Conservation (phyloP, 35 echinoderm and acorn worm species). For the Heliocidaris erythrogramma region DNA sequence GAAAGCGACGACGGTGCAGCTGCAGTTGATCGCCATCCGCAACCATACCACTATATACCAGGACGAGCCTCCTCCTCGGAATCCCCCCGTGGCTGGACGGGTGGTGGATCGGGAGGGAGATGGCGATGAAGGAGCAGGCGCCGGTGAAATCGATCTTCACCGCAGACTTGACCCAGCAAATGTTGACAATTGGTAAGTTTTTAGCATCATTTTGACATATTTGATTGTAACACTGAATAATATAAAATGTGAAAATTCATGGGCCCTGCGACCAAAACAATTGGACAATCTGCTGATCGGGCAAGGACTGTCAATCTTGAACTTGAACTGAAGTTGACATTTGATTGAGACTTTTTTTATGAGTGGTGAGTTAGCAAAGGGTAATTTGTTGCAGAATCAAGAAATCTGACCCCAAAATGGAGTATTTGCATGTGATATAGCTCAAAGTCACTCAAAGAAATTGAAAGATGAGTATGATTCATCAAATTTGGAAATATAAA, state of each 20-base stretch:
- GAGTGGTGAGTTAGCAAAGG: not conserved
- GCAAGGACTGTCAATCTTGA: not conserved
- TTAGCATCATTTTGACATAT: not conserved
- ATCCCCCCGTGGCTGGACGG: not conserved
- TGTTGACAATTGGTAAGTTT: constrained; percentile 4
- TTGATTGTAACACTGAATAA: not conserved
- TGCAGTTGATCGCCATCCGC: not conserved
- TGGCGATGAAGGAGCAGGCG: not conserved
- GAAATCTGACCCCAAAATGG: not conserved
- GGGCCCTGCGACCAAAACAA: not conserved
- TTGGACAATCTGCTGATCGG: not conserved
- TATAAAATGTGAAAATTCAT: not conserved
- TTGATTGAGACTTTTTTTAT: not conserved
- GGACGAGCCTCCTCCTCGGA: not conserved
- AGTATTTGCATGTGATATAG: too few species aligned
- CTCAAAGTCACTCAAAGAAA: too few species aligned
- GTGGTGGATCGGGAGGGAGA: not conserved
- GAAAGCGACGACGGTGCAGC: not conserved
- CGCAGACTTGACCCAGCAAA: constrained; percentile 2
- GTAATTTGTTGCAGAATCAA: not conserved
- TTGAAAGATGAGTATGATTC: too few species aligned
- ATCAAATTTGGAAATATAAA: not conserved
- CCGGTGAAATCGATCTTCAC: not conserved
- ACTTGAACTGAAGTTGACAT: not conserved
- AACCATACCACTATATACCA: not conserved